Evolutionary conservation across 1,140 invertebrate species (phyloP).

Genomic region (Drosophila kanapiae): DNA sequence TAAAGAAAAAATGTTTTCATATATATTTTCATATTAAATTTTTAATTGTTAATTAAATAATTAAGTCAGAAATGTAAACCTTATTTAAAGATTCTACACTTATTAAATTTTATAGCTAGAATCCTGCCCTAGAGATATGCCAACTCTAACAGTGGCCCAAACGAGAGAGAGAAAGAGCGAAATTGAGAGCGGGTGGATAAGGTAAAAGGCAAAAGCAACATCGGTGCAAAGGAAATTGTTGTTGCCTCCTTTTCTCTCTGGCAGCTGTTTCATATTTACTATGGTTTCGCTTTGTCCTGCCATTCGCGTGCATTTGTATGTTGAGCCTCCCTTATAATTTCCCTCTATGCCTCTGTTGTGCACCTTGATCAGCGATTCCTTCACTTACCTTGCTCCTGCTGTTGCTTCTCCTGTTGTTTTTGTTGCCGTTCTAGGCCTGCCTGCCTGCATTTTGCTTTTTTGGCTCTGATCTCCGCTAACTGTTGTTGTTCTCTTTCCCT

Average conservation of each 20-base stretch:
- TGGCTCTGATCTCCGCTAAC: conserved; percentile 59
- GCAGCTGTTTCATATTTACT: conserved; percentile 83
- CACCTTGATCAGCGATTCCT: conserved; percentile 65
- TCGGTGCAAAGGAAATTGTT: conserved; percentile 6
- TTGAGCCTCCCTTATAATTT: conserved; percentile 77
- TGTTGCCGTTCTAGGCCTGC: conserved; percentile 65
- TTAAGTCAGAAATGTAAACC: neutral
- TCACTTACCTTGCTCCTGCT: conserved; percentile 35
- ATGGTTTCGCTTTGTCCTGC: conserved; percentile 73
- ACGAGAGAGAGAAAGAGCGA: conserved; percentile 1
- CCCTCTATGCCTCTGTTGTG: conserved; percentile 52
- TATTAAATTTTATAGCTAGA: neutral
- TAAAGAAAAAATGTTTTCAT: too few relatives aligned
- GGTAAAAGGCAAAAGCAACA: conserved; percentile 21
- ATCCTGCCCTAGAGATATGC: neutral
- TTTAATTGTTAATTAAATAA: too few relatives aligned
- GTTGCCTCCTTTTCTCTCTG: conserved; percentile 35
- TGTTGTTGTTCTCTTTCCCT: conserved; percentile 55
- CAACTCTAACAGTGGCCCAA: conserved; percentile 2
- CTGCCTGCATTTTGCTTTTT: conserved; percentile 51
- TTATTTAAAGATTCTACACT: neutral
- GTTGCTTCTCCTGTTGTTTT: conserved; percentile 33
- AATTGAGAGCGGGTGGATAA: conserved; percentile 14
- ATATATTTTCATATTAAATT: too few relatives aligned
- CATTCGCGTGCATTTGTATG: conserved; percentile 61